Evolutionary conservation across 2,797 vertebrate species (phyloP).

Genomic region (Arremon brunneinucha): DNA sequence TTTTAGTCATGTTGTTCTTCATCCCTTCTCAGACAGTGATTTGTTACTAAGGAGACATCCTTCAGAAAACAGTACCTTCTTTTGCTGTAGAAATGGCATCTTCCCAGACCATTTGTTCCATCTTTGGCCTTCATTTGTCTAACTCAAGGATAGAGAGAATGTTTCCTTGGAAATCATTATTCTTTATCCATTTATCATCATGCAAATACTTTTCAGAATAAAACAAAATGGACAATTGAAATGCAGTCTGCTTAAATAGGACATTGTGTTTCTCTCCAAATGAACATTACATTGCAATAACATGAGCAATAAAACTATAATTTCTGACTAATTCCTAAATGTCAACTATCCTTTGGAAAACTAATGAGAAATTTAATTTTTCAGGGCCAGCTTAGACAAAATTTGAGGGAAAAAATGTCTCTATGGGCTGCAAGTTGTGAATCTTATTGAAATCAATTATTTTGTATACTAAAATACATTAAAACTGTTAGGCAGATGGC

Average conservation of each 20-base stretch:
- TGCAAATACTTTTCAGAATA: constrained; percentile 22
- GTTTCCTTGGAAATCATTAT: not conserved
- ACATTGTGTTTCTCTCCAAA: constrained; percentile 24
- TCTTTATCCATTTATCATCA: constrained; percentile 25
- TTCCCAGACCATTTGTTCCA: not conserved
- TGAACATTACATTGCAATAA: constrained; percentile 6
- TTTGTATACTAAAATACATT: not conserved
- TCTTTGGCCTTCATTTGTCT: not conserved
- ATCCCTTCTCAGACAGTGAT: not conserved
- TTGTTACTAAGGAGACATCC: not conserved
- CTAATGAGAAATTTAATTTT: constrained; percentile 27
- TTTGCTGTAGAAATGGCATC: not conserved
- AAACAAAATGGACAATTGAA: constrained; percentile 39
- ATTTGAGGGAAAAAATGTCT: not conserved
- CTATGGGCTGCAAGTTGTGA: not conserved
- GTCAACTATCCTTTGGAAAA: constrained; percentile 32
- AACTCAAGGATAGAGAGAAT: not conserved
- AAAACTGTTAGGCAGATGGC: not conserved
- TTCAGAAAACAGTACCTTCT: not conserved
- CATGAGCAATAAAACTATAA: constrained; percentile 24
- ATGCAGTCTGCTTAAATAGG: constrained; percentile 5
- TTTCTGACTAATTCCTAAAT: constrained; percentile 44
- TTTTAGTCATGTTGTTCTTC: not conserved
- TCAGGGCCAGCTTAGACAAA: not conserved
- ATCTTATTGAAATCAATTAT: not conserved